Conservation (phyloP, 2,797 vertebrate genomes). For the Gouania willdenowi region DNA sequence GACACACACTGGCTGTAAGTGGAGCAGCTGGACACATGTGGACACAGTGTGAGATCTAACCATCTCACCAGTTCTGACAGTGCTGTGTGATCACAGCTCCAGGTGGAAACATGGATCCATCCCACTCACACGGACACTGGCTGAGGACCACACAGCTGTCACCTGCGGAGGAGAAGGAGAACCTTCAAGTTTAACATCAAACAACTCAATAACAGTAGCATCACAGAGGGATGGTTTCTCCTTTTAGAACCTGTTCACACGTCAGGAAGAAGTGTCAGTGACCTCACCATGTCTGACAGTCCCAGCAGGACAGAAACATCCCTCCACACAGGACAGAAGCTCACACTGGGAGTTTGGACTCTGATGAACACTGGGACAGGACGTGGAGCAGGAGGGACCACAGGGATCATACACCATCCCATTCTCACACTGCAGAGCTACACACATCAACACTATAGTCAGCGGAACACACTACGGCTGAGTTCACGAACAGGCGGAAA, state of each 20-base stretch:
- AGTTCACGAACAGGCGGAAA: no score
- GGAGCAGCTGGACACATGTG: no score
- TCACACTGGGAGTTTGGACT: slow-evolving; percentile 69
- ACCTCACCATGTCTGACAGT: slow-evolving; percentile 75
- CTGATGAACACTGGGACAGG: slow-evolving; percentile 65
- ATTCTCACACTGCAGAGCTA: slow-evolving; percentile 88
- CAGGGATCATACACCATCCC: slow-evolving; percentile 85
- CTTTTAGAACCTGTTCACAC: no score
- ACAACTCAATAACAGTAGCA: no score
- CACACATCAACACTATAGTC: no score
- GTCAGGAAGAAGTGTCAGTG: no score
- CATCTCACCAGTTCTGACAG: slow-evolving; percentile 88
- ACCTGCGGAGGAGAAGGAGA: slow-evolving; percentile 60
- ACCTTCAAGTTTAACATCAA: no score
- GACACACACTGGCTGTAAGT: not conserved
- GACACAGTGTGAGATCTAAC: no score
- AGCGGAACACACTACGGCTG: no score
- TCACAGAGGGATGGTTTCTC: no score
- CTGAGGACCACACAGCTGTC: slow-evolving; percentile 68
- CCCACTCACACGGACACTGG: slow-evolving; percentile 84
- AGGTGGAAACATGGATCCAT: slow-evolving; percentile 77
- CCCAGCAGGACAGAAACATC: slow-evolving; percentile 85
- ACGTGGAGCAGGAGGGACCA: slow-evolving; percentile 77
- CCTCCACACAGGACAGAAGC: slow-evolving; percentile 80
- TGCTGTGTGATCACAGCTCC: slow-evolving; percentile 69